Evolutionary conservation across 2,797 vertebrate species (phyloP).

Genomic region (Chaetodon trifasciatus): DNA sequence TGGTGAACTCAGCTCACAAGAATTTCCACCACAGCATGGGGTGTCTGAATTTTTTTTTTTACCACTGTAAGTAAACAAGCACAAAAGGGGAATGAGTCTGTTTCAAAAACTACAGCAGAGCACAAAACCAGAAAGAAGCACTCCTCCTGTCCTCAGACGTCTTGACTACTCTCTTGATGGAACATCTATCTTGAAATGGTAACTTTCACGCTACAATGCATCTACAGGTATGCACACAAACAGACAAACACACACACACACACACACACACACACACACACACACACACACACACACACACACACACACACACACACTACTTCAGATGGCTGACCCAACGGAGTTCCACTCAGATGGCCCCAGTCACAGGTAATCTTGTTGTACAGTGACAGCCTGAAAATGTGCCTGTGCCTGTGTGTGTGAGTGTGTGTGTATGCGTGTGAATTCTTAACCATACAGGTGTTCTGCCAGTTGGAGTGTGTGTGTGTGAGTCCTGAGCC

Average conservation of each 20-base stretch:
- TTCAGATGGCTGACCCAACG: constrained; percentile 4
- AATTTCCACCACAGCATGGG: too few relatives aligned
- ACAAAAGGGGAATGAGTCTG: neutral
- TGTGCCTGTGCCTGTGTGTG: neutral
- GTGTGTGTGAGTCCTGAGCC: neutral
- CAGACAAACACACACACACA: neutral
- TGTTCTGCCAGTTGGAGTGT: neutral
- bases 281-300: neutral
- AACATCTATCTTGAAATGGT: neutral
- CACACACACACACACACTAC: neutral
- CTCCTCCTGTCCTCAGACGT: neutral
- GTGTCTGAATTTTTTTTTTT: too few relatives aligned
- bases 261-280: neutral
- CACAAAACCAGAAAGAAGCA: neutral
- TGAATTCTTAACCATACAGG: neutral
- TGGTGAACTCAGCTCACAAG: too few relatives aligned
- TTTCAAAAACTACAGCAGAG: neutral
- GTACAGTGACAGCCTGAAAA: neutral
- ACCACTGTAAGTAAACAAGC: neutral
- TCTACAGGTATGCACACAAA: neutral
- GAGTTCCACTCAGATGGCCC: constrained; percentile 3
- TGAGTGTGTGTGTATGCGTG: neutral
- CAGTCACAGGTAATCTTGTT: constrained; percentile 10
- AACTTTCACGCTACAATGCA: constrained; percentile 1
- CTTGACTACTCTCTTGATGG: neutral